Base-by-base conservation (phyloP, 2,113 vertebrate genomes). In the Pungitius pungitius region DNA sequence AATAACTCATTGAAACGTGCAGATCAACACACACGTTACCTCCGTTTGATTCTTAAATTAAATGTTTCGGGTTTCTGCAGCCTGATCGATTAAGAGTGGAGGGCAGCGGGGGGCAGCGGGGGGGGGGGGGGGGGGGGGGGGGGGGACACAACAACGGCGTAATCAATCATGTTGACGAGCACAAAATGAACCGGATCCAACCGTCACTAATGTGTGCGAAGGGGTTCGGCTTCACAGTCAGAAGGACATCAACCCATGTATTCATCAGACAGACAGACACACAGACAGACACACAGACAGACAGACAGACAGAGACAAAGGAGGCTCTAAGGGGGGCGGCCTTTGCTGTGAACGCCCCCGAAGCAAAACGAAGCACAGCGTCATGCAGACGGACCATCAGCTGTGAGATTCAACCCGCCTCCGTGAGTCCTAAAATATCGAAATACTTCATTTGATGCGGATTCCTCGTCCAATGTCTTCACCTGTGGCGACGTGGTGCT, bases 351-450 rank as follows among this genome's bases (percentile, higher is more conserved):
- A 30, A 30, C 5, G 30, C 30, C 2, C 30, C 30, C 30, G 33
- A 35, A 35, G 33, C 33, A 18, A 5, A 39, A 57, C 17, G 42
- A 11, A 42, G 11, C n/a, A 59, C 78, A 68, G 80, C 69, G 35
- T 84, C 84, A 88, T 76, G 8, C 69, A 66, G 87, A 72, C 76
- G 26, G 57, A 80, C 17, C 3, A 20, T 85, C 87, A 54, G 65
- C 85, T 73, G 70, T n/a, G 27, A 69, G 71, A 63, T 33, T 54
- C n/a, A 35, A 64, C 59, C 4, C 58, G 3, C 18, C 56, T 39
- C 49, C 33, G 33, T 30, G 30, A 30, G 30, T 30, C 30, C 2
- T 30, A 30, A 30, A 30, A 2, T 35, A 35, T 35, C 33, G 5
- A 35, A 35, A 35, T 35, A 6, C 33, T 35, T 35, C 33, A 30